Evolutionary conservation across 2,888 invertebrate genomes (phyloP).

Genomic region (Papilio elwesi): DNA sequence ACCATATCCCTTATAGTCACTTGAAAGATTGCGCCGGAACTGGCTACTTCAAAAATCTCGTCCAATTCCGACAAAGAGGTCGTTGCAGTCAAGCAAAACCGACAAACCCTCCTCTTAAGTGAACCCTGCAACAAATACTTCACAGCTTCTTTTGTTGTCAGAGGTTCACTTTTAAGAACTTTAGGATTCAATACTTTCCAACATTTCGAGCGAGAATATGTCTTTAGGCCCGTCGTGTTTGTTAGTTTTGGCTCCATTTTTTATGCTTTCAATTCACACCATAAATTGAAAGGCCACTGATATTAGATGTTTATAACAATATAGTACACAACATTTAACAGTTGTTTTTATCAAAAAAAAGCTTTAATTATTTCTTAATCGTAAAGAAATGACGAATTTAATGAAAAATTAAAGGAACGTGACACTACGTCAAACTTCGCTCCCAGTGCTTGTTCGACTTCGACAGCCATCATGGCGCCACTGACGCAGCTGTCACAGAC

Average conservation of each 20-base stretch:
- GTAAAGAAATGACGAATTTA: constrained; percentile 23
- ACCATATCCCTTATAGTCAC: constrained; percentile 71
- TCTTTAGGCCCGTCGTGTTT: constrained; percentile 42
- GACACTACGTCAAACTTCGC: constrained; percentile 35
- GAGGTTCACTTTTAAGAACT: constrained; percentile 44
- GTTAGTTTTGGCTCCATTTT: constrained; percentile 45
- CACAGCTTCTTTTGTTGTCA: constrained; percentile 68
- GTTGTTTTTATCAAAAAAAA: neutral
- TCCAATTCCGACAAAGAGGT: constrained; percentile 64
- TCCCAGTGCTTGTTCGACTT: constrained; percentile 10
- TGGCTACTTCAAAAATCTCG: constrained; percentile 65
- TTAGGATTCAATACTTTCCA: constrained; percentile 12
- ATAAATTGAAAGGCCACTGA: neutral
- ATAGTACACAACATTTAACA: neutral
- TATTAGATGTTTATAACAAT: constrained; percentile 1
- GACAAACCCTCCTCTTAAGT: constrained; percentile 65
- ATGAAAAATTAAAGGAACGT: constrained; percentile 17
- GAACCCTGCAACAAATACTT: constrained; percentile 66
- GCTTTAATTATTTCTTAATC: neutral
- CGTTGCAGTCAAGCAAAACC: constrained; percentile 66
- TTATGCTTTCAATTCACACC: constrained; percentile 10
- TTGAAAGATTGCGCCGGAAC: constrained; percentile 61
- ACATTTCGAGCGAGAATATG: constrained; percentile 39
- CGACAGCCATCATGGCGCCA: constrained; percentile 34
- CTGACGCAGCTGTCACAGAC: constrained; percentile 33